phyloP scores from a whole-genome alignment of 2,888 invertebrate species.

The Latheticus oryzae region DNA sequence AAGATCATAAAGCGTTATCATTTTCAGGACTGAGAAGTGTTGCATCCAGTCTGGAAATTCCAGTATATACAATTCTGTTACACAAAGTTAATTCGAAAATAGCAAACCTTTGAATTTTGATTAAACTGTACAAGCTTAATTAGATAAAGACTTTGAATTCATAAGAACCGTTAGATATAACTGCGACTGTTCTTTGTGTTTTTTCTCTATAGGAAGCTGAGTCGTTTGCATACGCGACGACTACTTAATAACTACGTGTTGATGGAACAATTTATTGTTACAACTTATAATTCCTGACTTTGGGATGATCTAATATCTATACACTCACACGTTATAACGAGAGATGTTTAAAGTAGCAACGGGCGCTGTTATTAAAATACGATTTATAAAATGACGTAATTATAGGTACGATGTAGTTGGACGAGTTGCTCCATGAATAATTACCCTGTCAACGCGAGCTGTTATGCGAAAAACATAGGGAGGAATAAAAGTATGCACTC shows the following conservation, averaged over 20 bases:
- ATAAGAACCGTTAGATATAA: conserved; percentile 39
- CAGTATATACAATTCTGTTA: conserved; percentile 37
- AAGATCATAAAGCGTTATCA: conserved; percentile 43
- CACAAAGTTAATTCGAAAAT: conserved; percentile 48
- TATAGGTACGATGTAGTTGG: conserved; percentile 28
- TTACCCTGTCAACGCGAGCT: conserved; percentile 37
- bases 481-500: conserved; percentile 9
- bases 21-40: conserved; percentile 37
- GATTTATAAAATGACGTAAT: conserved; percentile 42
- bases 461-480: conserved; percentile 31
- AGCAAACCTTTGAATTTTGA: conserved; percentile 45
- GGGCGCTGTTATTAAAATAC: conserved; percentile 39
- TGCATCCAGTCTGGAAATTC: conserved; percentile 10
- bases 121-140: conserved; percentile 47
- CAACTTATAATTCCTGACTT: conserved; percentile 43
- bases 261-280: conserved; percentile 45
- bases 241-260: conserved; percentile 42
- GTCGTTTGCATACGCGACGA: conserved; percentile 30
- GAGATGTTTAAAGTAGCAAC: conserved; percentile 40
- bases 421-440: conserved; percentile 34
- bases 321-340: conserved; percentile 26
- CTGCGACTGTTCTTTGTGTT: conserved; percentile 37
- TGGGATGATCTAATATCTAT: conserved; percentile 37
- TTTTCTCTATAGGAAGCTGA: conserved; percentile 15
- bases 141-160: conserved; percentile 48